Base-by-base conservation (phyloP, 2,113 vertebrate species). In the Burhinus bistriatus region DNA sequence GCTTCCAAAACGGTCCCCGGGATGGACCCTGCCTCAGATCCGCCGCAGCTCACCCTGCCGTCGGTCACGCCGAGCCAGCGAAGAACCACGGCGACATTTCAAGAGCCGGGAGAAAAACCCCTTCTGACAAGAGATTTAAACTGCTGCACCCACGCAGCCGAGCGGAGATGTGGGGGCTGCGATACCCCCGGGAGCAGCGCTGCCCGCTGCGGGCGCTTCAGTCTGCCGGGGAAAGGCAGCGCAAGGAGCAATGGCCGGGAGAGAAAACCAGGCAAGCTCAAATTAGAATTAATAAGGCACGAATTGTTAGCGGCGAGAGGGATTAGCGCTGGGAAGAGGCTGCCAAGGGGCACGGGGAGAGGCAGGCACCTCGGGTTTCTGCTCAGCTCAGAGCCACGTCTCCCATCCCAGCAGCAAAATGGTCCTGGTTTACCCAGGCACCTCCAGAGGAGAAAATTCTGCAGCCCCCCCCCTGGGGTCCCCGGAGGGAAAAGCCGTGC, bases 201-300 rank as follows among this genome's bases (percentile, higher is more conserved):
- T 89, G 87, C 80, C 77, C 55, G 7, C 82, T 40, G 59, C 17
- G 20, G 83, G 87, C 36, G 20, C 75, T 42, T 0, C 15, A 4
- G 32, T 44, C 69, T 75, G 79, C 62, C 2, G 3, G 80, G 71
- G 55, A 73, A 66, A 66, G 71, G 91, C 90, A 62, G 91, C 27
- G 1, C 27, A 1, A 38, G 55, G 44, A 93, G 92, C 38, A 1
- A 18, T 1, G 51, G 79, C 71, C 26, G 80, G 42, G 57, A 64
- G 62, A 72, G 54, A 6, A 40, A 91, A 34, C 47, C 71, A 9
- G 87, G 47, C 51, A 26, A 81, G 72, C 87, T 44, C 75, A 2
- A 26, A 83, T 13, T 77, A 72, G 93, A 72, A 88, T 91, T 87
- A 94, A 93, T 66, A 84, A 93, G 73, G 61, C 78, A 79, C 81